A percentile compares a stretch with the other conserved stretches of the same genome.
Evolutionary conservation across 2,113 vertebrate species (phyloP).

Genomic region (Bufo gargarizans): DNA sequence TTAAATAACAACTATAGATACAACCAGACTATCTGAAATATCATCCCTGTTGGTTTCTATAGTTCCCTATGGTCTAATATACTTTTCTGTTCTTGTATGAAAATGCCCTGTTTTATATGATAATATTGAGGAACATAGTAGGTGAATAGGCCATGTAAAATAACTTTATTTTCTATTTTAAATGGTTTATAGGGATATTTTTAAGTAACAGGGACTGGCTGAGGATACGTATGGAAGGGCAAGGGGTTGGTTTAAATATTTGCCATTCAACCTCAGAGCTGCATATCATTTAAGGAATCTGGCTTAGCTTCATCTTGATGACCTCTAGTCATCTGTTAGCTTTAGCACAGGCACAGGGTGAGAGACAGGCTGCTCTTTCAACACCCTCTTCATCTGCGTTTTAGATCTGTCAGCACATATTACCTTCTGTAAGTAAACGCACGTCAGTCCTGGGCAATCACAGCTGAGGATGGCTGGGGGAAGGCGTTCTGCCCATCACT

Average conservation of each 20-base stretch:
- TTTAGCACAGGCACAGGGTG: slow-evolving; percentile 39
- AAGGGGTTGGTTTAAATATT: slow-evolving; percentile 20
- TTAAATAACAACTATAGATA: too few species aligned
- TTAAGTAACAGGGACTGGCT: background rate
- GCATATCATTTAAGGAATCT: slow-evolving; percentile 44
- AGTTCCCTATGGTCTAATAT: too few species aligned
- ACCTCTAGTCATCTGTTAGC: slow-evolving; percentile 52
- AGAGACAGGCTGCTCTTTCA: slow-evolving; percentile 50
- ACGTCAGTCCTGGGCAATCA: slow-evolving; percentile 9
- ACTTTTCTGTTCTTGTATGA: too few species aligned
- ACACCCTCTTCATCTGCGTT: slow-evolving; percentile 45
- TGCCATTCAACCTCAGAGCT: slow-evolving; percentile 16
- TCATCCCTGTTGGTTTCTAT: too few species aligned
- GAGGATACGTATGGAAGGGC: background rate
- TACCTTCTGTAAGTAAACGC: slow-evolving; percentile 42
- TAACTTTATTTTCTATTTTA: background rate
- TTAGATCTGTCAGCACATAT: slow-evolving; percentile 50
- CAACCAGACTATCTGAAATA: too few species aligned
- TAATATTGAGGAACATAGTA: background rate
- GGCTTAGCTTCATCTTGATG: slow-evolving; percentile 35
- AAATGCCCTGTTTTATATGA: background rate
- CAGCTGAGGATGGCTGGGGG: background rate
- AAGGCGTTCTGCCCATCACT: background rate
- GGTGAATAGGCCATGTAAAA: background rate
- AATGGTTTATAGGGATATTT: background rate